Conservation (phyloP, 2,888 invertebrate species). For the Netelia virgata region DNA sequence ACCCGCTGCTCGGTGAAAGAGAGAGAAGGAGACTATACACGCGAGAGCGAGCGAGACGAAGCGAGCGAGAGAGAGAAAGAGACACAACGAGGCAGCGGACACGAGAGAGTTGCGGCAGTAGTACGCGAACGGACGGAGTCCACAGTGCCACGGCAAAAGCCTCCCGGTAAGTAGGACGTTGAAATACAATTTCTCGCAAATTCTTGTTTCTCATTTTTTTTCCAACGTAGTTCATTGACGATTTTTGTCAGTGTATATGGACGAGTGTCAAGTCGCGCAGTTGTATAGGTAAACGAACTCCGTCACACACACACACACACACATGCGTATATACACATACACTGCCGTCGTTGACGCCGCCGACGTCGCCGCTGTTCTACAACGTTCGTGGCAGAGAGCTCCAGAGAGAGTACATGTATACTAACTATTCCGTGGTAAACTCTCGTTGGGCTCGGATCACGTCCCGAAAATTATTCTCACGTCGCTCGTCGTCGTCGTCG, state of each 20-base stretch:
- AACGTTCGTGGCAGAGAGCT: constrained; percentile 20
- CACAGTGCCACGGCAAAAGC: constrained; percentile 69
- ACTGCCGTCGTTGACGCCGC: constrained; percentile 60
- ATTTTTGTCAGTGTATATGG: not conserved
- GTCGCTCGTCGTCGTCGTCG: constrained; percentile 85
- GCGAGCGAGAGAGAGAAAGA: constrained; percentile 43
- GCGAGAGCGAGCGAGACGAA: constrained; percentile 23
- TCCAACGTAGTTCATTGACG: not conserved
- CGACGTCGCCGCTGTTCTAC: constrained; percentile 61
- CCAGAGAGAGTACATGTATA: constrained; percentile 31
- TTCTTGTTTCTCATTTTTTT: constrained; percentile 14
- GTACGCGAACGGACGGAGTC: constrained; percentile 69
- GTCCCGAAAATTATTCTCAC: constrained; percentile 80
- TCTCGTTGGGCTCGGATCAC: constrained; percentile 63
- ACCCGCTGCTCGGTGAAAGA: constrained; percentile 27
- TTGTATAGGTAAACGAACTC: not conserved
- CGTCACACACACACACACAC: not conserved
- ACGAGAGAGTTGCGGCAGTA: constrained; percentile 69
- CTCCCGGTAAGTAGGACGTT: constrained; percentile 72
- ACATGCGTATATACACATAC: constrained; percentile 31
- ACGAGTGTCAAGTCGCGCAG: not conserved
- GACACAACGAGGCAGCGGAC: constrained; percentile 66
- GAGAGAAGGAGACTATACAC: constrained; percentile 27
- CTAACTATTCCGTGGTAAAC: constrained; percentile 63
- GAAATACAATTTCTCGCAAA: constrained; percentile 58